These are phyloP conservation scores for Lymantria monacha DNA, from an alignment of 2,888 invertebrate species.

Conservation along the genomic window DNA sequence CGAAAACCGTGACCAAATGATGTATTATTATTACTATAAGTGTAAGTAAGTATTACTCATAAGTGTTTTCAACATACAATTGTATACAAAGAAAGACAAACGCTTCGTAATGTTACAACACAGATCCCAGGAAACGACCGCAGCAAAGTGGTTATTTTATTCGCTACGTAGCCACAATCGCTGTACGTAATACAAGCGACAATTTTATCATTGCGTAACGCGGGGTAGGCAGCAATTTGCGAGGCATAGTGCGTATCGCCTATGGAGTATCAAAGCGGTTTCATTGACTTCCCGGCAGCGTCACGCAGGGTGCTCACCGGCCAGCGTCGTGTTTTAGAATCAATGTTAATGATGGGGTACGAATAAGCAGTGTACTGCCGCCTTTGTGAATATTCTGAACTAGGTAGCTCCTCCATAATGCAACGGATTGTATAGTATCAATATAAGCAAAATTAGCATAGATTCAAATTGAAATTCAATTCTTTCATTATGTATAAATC, in stretches of 20 bases:
- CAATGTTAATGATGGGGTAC: conserved; percentile 39
- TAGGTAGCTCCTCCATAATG: conserved; percentile 29
- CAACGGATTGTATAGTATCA: no score
- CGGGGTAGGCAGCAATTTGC: conserved; percentile 61
- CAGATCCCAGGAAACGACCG: conserved; percentile 47
- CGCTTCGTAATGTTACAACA: conserved; percentile 15
- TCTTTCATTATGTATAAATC: no score
- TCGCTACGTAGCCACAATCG: conserved; percentile 34
- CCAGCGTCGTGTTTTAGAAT: conserved; percentile 26
- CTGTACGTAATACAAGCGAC: conserved; percentile 53
- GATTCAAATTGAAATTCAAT: no score
- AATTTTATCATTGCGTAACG: conserved; percentile 71
- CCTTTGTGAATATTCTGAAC: conserved; percentile 38
- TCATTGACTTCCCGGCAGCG: conserved; percentile 47
- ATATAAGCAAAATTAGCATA: no score
- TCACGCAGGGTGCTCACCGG: conserved; percentile 52
- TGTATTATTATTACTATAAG: no score
- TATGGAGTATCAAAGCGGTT: conserved; percentile 39
- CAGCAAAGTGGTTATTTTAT: conserved; percentile 38
- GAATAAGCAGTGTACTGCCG: conserved; percentile 38
- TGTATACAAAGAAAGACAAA: background rate
- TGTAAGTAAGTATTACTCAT: no score
- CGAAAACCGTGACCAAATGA: no score
- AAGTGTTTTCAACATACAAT: background rate
- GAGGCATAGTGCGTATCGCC: conserved; percentile 72